Percentiles rank a stretch among this genome's conserved stretches.
These are phyloP conservation scores for Gastracanthus pulcherrimus DNA, from an alignment of 2,888 invertebrate species.

Conservation along the genomic window DNA sequence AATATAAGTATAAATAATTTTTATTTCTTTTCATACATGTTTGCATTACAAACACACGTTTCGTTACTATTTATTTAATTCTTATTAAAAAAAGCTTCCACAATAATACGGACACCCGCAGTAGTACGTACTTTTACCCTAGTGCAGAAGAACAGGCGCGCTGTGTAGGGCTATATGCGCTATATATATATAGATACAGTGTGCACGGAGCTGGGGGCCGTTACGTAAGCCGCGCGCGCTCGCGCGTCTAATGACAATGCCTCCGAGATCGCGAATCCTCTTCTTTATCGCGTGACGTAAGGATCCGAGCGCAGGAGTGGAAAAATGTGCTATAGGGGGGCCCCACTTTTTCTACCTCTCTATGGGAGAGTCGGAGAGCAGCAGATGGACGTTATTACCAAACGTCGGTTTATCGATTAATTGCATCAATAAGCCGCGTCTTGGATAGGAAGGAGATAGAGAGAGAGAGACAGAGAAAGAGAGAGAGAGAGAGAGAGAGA, in stretches of 20 bases:
- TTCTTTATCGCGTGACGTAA: slow-evolving; percentile 35
- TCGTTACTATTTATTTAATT: too few relatives aligned
- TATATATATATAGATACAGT: neutral
- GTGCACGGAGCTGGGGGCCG: neutral
- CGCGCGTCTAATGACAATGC: slow-evolving; percentile 58
- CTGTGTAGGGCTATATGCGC: neutral
- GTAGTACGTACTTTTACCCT: too few relatives aligned
- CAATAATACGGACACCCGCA: too few relatives aligned
- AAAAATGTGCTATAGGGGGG: neutral
- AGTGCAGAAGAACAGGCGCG: neutral
- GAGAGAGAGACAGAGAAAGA: too few relatives aligned
- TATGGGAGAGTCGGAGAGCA: too few relatives aligned
- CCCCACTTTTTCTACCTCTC: neutral
- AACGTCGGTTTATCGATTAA: slow-evolving; percentile 43
- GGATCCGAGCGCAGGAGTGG: neutral
- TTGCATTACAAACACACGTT: too few relatives aligned
- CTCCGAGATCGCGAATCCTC: slow-evolving; percentile 43
- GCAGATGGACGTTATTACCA: slow-evolving; percentile 18
- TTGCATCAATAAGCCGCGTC: slow-evolving; percentile 25
- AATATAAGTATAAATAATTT: too few relatives aligned
- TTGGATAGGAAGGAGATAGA: too few relatives aligned
- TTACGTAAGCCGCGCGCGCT: slow-evolving; percentile 29
- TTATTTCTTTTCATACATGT: too few relatives aligned
- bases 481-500: neutral
- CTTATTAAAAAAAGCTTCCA: too few relatives aligned